phyloP scores from a whole-genome alignment of 1,140 invertebrate species.

The Venustaconcha ellipsiformis region DNA sequence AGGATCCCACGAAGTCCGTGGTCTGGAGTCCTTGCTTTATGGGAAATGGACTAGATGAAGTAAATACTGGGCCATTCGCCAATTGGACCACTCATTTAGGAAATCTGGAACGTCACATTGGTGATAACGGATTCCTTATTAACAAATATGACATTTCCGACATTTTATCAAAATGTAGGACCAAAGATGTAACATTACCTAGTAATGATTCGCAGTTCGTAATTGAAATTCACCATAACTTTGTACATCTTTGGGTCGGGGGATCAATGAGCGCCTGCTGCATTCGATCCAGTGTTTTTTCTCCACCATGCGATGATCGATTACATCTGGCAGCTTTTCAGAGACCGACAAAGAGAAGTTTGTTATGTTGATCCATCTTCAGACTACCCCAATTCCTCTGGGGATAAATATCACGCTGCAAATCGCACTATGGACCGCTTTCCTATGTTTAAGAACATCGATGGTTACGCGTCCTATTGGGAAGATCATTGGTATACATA shows the following conservation, averaged over 20 bases:
- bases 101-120: conserved; percentile 18
- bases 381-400: conserved; percentile 2
- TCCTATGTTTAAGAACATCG: conserved; percentile 5
- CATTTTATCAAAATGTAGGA: conserved; percentile 8
- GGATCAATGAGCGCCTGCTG: conserved; percentile 46
- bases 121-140: not conserved
- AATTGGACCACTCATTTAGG: conserved; percentile 38
- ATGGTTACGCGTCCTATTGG: conserved; percentile 18
- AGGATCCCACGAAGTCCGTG: conserved; percentile 59
- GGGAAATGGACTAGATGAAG: conserved; percentile 64
- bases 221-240: conserved; percentile 46
- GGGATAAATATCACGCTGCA: not conserved
- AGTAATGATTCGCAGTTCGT: conserved; percentile 17
- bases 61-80: conserved; percentile 62
- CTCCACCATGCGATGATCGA: conserved; percentile 68
- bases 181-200: conserved; percentile 8
- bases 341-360: not conserved
- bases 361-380: conserved; percentile 8
- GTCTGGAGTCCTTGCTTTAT: conserved; percentile 60
- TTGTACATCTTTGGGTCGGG: conserved; percentile 48
- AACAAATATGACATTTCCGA: not conserved
- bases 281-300: conserved; percentile 67
- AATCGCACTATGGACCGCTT: conserved; percentile 1
- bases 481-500: conserved; percentile 8
- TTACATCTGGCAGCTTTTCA: conserved; percentile 51